phyloP scores from a whole-genome alignment of 2,797 vertebrate species.

The Botia kubotai region DNA sequence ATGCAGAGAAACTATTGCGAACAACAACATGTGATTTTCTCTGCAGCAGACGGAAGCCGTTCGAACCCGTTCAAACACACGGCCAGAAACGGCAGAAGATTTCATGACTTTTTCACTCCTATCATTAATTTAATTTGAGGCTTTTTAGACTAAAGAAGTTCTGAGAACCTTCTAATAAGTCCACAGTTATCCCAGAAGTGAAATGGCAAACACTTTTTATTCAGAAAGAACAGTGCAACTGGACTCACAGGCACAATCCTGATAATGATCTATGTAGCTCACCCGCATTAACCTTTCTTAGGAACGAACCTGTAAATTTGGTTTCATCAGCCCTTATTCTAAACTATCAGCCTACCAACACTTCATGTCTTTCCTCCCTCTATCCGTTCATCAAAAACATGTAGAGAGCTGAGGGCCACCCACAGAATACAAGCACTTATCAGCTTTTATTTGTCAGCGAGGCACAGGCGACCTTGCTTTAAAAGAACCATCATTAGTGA shows the following conservation, averaged over 20 bases:
- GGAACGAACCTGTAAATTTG: background rate
- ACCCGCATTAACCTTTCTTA: background rate
- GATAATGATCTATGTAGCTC: slow-evolving; percentile 9
- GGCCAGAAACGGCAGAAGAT: background rate
- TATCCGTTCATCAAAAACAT: slow-evolving; percentile 35
- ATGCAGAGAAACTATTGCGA: background rate
- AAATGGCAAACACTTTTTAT: background rate
- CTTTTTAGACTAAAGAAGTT: background rate
- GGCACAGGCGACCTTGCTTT: slow-evolving; percentile 26
- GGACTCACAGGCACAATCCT: background rate
- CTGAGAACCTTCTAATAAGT: background rate
- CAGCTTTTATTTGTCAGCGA: slow-evolving; percentile 47
- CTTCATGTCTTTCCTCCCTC: slow-evolving; percentile 24
- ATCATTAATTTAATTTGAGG: background rate
- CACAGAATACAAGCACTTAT: slow-evolving; percentile 31
- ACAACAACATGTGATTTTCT: slow-evolving; percentile 3
- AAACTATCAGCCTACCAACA: slow-evolving; percentile 26
- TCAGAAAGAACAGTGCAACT: background rate
- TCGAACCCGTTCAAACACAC: too few relatives aligned
- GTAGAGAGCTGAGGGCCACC: slow-evolving; percentile 33
- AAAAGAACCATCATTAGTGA: slow-evolving; percentile 57
- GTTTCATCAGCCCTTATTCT: slow-evolving; percentile 7
- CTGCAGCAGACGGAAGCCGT: background rate
- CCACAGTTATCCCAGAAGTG: background rate
- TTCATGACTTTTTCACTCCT: background rate